Evolutionary conservation across 2,113 vertebrate species (phyloP), one percentile per base, ranked within the genome.

Genomic region (Recurvirostra avosetta): DNA sequence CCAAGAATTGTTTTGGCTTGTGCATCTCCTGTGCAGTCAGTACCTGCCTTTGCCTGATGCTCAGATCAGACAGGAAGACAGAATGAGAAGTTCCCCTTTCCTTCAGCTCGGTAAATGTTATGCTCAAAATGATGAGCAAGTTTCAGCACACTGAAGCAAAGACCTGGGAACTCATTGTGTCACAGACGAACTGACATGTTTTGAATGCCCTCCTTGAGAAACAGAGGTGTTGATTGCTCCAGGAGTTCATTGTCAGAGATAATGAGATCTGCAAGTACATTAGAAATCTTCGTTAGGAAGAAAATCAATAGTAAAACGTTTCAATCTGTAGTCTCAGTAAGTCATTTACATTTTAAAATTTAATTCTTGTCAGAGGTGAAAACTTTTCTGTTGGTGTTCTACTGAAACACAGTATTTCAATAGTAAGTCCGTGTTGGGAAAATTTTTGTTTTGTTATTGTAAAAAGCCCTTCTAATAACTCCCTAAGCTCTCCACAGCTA

Each of bases 51-150:
- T 43, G 79, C 8, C 41, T 29, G 55, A 5, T 59, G 2, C 3
- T 7, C 86, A 53, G 87, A 40, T 56, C 8, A 91, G 94, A 94
- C 55, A 88, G 78, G 74, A 83, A 91, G 81, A 90, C 62, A 82
- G 78, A 96, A 81, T n/a, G 74, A 72, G 95, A 88, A 88, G 73
- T 86, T 96, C 76, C 71, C 61, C 50, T 86, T 67, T 83, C 71
- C 72, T 83, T 93, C 81, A 61, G 73, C 87, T 92, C 2, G 3
- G 74, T 74, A 45, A 66, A 36, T 3, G 32, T 32, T 43, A 8
- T 5, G 8, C 49, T 72, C 9, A 15, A 40, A 92, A 61, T 41
- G 72, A 67, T 52, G 9, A 91, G 86, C 86, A 73, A 65, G 41
- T 83, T 72, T 50, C 86, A 73, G 68, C 90, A 50, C 18, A 66